phyloP scores from a whole-genome alignment of 2,888 invertebrate genomes.

The Melipona beecheii region DNA sequence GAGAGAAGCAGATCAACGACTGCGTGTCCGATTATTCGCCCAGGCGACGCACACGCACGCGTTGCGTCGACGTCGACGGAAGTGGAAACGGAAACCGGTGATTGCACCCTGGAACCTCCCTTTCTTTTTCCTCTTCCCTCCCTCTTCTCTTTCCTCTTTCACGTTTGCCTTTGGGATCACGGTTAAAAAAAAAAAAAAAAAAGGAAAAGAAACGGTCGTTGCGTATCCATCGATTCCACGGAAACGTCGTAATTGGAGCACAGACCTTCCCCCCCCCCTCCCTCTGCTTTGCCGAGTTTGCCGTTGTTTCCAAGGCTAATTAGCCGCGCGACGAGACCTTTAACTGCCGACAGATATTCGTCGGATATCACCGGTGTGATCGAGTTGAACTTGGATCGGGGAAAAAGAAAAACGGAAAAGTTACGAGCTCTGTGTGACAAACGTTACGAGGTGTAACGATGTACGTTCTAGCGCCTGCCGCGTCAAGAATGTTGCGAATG shows the following conservation, averaged over 20 bases:
- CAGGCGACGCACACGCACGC: neutral
- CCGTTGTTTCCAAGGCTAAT: constrained; percentile 43
- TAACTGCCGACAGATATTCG: constrained; percentile 24
- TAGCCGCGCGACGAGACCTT: constrained; percentile 41
- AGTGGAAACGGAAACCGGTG: constrained; percentile 24
- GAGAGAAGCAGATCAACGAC: constrained; percentile 3
- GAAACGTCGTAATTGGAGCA: constrained; percentile 42
- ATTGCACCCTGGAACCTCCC: constrained; percentile 13
- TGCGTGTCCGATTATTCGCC: constrained; percentile 11
- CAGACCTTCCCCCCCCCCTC: constrained; percentile 8
- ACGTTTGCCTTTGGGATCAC: neutral
- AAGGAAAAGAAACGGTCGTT: constrained; percentile 1
- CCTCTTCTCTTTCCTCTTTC: neutral
- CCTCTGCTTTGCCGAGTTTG: neutral
- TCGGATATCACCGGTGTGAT: neutral
- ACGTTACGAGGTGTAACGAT: neutral
- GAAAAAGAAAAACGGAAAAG: neutral
- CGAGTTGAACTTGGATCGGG: neutral
- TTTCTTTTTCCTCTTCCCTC: neutral
- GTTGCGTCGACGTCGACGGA: constrained; percentile 13
- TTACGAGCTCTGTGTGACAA: neutral
- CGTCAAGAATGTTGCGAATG: too few species aligned
- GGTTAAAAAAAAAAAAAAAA: neutral
- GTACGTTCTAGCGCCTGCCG: too few species aligned
- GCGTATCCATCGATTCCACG: constrained; percentile 33